Conservation (phyloP, 92 coral and sea anemone species). For the Phenganax subtilis region DNA sequence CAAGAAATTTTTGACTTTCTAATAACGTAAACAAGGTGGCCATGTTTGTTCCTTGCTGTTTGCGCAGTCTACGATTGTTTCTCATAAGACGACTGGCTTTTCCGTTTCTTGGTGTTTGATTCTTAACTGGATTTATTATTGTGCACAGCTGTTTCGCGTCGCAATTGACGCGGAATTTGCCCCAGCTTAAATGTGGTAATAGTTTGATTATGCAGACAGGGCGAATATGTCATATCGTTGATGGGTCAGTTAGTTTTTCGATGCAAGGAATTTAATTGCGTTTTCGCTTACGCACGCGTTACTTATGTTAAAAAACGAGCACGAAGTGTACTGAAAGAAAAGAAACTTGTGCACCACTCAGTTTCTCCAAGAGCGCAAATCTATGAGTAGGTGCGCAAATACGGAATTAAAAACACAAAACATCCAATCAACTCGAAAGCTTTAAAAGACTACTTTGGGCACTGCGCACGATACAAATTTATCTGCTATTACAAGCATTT, state of each 20-base stretch:
- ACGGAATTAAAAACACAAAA: background rate
- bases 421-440: too few species aligned
- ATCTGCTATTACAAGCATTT: too few species aligned
- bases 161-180: background rate
- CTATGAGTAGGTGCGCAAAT: slow-evolving; percentile 18
- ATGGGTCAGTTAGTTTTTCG: slow-evolving; percentile 40
- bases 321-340: background rate
- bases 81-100: background rate
- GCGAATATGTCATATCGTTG: slow-evolving; percentile 40
- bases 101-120: background rate
- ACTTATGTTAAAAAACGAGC: background rate
- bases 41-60: background rate
- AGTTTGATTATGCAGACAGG: slow-evolving; percentile 42
- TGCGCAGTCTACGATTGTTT: background rate
- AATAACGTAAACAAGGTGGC: slow-evolving; percentile 20
- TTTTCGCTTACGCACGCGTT: slow-evolving; percentile 37
- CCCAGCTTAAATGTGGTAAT: slow-evolving; percentile 42
- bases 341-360: slow-evolving; percentile 2
- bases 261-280: slow-evolving; percentile 32
- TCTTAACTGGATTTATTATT: slow-evolving; percentile 21
- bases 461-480: too few species aligned
- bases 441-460: too few species aligned
- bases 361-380: background rate
- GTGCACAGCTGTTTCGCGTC: slow-evolving; percentile 34
- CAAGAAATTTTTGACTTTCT: background rate